Percentiles rank a stretch among this genome's conserved stretches.
Conservation (phyloP, 1,140 invertebrate genomes). For the Microplitis demolitor region DNA sequence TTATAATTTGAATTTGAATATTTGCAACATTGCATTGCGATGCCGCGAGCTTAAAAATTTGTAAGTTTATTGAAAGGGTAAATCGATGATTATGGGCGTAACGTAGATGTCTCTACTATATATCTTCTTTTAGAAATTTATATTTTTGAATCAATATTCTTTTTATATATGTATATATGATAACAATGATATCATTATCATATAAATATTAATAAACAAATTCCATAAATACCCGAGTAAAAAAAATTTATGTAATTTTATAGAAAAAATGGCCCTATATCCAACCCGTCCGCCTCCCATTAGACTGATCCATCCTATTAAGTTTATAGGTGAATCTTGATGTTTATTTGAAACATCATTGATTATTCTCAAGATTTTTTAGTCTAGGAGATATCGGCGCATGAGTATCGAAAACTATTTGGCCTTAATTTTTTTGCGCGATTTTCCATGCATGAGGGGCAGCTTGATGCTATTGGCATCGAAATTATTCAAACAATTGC, state of each 20-base stretch:
- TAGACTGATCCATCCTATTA: no score
- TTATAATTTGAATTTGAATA: neutral
- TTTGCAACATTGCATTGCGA: neutral
- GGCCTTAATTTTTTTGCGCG: no score
- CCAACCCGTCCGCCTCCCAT: no score
- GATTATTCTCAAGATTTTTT: no score
- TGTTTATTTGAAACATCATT: no score
- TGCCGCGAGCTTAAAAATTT: neutral
- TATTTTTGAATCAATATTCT: slow-evolving; percentile 4
- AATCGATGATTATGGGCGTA: slow-evolving; percentile 8
- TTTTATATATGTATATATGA: neutral
- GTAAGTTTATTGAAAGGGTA: neutral
- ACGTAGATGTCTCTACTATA: slow-evolving; percentile 9
- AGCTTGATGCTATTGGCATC: no score
- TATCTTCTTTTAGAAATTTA: neutral
- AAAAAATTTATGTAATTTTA: neutral
- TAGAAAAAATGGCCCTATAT: no score
- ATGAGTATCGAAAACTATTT: no score
- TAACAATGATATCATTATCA: neutral
- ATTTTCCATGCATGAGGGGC: no score
- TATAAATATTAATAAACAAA: neutral
- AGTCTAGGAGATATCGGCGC: no score
- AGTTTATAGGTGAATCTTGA: no score
- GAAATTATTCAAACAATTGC: no score
- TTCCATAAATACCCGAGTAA: neutral